These are phyloP conservation scores for Pachyuromys duprasi DNA, from an alignment of 2,797 vertebrate genomes.

Conservation along the genomic window DNA sequence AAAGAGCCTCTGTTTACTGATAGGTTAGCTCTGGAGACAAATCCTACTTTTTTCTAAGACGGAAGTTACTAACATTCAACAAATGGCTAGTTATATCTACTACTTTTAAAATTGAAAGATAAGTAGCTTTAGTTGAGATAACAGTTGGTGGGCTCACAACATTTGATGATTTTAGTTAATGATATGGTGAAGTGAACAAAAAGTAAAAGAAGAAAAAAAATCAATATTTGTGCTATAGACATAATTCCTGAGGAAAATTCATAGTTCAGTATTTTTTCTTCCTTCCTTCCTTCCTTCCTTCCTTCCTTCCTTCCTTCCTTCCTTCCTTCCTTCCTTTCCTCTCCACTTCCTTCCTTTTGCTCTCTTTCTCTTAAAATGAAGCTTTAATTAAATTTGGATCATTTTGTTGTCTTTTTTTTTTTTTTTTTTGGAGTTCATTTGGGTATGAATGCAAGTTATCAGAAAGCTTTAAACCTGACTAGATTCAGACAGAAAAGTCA, in stretches of 20 bases:
- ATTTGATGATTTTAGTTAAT: conserved; percentile 60
- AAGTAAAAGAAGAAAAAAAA: conserved; percentile 35
- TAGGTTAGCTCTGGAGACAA: not conserved
- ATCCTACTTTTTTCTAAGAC: not conserved
- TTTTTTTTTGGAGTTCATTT: conserved; percentile 49
- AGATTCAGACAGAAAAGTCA: conserved; percentile 50
- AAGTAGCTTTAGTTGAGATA: conserved; percentile 62
- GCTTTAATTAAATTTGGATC: conserved; percentile 37
- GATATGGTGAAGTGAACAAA: not conserved
- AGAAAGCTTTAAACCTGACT: conserved; percentile 48
- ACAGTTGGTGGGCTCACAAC: conserved; percentile 30
- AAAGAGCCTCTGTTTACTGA: not conserved
- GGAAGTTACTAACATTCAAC: not conserved
- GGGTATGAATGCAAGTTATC: conserved; percentile 38
- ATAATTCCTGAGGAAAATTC: conserved; percentile 12
- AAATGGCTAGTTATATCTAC: not conserved
- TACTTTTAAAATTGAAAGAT: conserved; percentile 17
- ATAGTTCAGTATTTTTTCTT: not conserved
- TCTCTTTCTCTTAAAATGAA: not conserved
- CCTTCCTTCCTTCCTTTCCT: accelerated
- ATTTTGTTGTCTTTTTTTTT: conserved; percentile 24
- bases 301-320: accelerated
- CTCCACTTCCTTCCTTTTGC: not conserved
- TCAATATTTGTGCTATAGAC: conserved; percentile 58
- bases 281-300: not conserved